Conservation (phyloP, 1,140 invertebrate species). For the Sinella curviseta region DNA sequence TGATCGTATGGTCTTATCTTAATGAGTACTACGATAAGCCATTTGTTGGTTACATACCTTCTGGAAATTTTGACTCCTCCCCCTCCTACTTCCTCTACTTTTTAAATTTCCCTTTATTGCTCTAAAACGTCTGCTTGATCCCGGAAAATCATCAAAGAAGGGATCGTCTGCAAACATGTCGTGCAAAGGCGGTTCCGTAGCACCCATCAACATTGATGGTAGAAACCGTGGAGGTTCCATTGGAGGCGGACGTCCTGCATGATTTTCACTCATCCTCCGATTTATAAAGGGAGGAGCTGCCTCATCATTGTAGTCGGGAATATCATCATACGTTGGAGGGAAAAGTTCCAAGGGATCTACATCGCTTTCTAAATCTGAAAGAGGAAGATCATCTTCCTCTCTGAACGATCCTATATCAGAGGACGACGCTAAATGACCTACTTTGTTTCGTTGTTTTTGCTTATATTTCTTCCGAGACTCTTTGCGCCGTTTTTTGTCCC, state of each 20-base stretch:
- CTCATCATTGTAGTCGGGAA: background rate
- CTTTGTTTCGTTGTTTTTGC: background rate
- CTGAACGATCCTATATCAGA: background rate
- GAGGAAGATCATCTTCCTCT: too few species aligned
- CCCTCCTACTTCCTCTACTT: background rate
- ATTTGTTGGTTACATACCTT: background rate
- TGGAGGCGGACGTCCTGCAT: background rate
- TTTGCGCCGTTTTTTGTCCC: constrained; percentile 1
- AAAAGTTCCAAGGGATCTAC: background rate
- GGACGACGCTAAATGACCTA: background rate
- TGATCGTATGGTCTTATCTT: background rate
- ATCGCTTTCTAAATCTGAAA: too few species aligned
- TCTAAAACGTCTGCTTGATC: background rate
- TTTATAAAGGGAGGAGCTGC: background rate
- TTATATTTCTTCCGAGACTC: background rate
- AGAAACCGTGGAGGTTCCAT: background rate
- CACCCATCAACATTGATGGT: background rate
- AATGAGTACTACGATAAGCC: too few species aligned
- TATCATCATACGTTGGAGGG: background rate
- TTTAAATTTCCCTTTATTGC: background rate
- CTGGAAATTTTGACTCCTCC: background rate
- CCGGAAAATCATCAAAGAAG: constrained; percentile 6
- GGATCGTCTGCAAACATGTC: constrained; percentile 17
- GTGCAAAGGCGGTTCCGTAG: background rate
- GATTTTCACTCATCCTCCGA: background rate